Conservation (phyloP, 2,797 vertebrate genomes). For the Nasua narica region DNA sequence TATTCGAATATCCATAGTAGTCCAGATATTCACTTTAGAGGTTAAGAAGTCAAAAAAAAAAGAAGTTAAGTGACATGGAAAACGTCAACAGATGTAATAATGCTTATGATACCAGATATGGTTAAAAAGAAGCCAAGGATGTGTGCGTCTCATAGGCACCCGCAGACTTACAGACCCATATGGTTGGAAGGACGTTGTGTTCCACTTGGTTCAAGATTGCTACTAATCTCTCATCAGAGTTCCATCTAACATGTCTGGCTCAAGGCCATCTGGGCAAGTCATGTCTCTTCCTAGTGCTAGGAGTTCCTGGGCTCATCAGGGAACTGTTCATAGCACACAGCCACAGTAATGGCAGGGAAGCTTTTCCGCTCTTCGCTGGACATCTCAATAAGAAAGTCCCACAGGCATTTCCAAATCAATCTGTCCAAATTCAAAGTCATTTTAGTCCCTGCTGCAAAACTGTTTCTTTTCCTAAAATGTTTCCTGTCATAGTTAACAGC, state of each 20-base stretch:
- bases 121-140: background rate
- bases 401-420: conserved; percentile 34
- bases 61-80: background rate
- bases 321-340: background rate
- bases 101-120: background rate
- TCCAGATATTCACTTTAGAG: background rate
- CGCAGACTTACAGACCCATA: background rate
- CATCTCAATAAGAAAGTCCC: conserved; percentile 21
- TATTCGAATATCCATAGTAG: background rate
- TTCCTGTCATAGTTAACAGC: conserved; percentile 17
- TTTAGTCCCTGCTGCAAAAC: conserved; percentile 6
- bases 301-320: background rate
- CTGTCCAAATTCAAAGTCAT: conserved; percentile 39
- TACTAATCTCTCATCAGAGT: background rate
- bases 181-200: background rate
- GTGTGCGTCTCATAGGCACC: background rate
- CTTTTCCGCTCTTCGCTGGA: background rate
- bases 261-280: background rate
- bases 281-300: background rate
- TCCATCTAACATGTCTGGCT: background rate
- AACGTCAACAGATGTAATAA: background rate
- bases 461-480: background rate
- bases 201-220: background rate
- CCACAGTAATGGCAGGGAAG: background rate
- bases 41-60: background rate